Evolutionary conservation across 2,888 invertebrate genomes (phyloP).

Genomic region (Agrypnus murinus): DNA sequence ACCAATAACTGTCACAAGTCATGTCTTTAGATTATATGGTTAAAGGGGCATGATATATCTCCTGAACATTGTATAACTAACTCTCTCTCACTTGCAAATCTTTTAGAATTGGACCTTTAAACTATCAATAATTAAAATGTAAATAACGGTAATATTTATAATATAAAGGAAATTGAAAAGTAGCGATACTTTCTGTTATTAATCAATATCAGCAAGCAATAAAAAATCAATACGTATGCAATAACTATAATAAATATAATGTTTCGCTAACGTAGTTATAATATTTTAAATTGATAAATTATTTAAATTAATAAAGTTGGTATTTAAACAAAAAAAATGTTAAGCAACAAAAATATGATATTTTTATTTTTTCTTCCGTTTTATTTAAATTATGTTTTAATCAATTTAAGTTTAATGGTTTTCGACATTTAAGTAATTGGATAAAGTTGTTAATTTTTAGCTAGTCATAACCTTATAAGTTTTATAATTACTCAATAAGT

Average conservation of each 20-base stretch:
- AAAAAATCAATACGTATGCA: not conserved
- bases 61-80: no score
- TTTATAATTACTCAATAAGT: not conserved
- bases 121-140: no score
- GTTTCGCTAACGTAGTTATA: not conserved
- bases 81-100: conserved; percentile 10
- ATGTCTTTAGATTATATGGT: conserved; percentile 54
- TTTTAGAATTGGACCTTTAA: not conserved
- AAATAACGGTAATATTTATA: no score
- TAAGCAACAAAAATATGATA: conserved; percentile 7
- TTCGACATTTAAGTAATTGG: conserved; percentile 16
- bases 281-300: conserved; percentile 1
- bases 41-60: conserved; percentile 37
- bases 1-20: conserved; percentile 62
- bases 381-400: not conserved
- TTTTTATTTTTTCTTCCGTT: conserved; percentile 12
- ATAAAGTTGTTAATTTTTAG: conserved; percentile 15
- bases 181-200: not conserved
- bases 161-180: no score
- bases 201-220: not conserved
- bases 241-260: conserved; percentile 1
- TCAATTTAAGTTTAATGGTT: conserved; percentile 1
- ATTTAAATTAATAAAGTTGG: not conserved
- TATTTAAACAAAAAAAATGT: not conserved
- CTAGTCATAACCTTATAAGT: not conserved